phyloP scores from a whole-genome alignment of 2,888 invertebrate species.

The Xestia xanthographa region DNA sequence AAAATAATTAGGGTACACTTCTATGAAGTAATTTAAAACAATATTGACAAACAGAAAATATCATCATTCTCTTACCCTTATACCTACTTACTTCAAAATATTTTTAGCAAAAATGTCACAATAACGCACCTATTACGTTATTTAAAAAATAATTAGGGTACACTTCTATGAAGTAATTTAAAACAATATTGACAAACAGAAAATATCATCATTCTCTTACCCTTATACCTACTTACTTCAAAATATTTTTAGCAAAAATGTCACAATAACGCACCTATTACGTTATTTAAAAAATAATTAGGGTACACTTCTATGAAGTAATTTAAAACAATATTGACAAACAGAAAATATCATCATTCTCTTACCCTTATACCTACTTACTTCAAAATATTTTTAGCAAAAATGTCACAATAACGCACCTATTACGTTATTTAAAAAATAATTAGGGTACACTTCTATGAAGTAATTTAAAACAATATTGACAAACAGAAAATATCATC shows the following conservation, averaged over 20 bases:
- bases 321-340: not conserved
- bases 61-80: too few species aligned
- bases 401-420: too few species aligned
- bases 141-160: not conserved
- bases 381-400: too few species aligned
- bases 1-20: not conserved
- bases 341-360: too few species aligned
- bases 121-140: rapidly evolving
- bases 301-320: not conserved
- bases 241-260: too few species aligned
- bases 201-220: too few species aligned
- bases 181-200: not conserved
- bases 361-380: too few species aligned
- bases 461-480: not conserved
- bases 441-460: not conserved
- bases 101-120: too few species aligned
- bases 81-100: too few species aligned
- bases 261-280: too few species aligned
- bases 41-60: not conserved
- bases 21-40: not conserved
- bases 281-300: not conserved
- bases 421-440: too few species aligned
- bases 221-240: too few species aligned
- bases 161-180: not conserved
- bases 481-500: not conserved